A percentile compares a stretch with the other conserved stretches of the same genome.
phyloP scores from a whole-genome alignment of 2,797 vertebrate genomes.

The Aratinga solstitialis region DNA sequence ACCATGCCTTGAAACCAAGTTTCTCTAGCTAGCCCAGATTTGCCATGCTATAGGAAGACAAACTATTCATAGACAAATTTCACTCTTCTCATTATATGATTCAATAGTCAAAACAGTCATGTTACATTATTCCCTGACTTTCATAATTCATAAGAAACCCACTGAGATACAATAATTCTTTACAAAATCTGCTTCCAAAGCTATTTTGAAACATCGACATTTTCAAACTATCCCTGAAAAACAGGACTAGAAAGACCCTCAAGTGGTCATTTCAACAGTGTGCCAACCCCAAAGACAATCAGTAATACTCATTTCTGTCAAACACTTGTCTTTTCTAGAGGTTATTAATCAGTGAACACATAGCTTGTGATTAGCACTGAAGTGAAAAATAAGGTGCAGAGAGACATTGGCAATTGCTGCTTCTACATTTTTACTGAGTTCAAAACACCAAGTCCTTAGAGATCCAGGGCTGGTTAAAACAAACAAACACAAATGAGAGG shows the following conservation, averaged over 20 bases:
- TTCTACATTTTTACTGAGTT: background rate
- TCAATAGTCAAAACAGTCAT: background rate
- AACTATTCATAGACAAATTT: background rate
- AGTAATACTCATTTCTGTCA: background rate
- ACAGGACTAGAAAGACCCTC: background rate
- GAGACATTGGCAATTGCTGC: background rate
- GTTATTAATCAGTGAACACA: background rate
- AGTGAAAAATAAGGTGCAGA: background rate
- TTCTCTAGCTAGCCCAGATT: background rate
- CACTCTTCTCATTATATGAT: background rate
- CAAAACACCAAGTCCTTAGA: background rate
- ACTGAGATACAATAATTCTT: fast-evolving
- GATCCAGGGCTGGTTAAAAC: background rate
- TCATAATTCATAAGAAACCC: background rate
- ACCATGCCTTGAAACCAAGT: background rate
- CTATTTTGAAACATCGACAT: background rate
- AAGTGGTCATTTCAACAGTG: background rate
- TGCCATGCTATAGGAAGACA: background rate
- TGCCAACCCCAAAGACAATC: background rate
- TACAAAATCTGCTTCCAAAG: background rate
- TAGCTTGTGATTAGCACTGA: background rate
- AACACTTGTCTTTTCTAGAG: background rate
- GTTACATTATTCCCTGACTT: background rate
- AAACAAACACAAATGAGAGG: background rate
- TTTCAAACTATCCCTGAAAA: background rate